Evolutionary conservation across 2,113 vertebrate species (phyloP).

Genomic region (Odontesthes bonariensis): DNA sequence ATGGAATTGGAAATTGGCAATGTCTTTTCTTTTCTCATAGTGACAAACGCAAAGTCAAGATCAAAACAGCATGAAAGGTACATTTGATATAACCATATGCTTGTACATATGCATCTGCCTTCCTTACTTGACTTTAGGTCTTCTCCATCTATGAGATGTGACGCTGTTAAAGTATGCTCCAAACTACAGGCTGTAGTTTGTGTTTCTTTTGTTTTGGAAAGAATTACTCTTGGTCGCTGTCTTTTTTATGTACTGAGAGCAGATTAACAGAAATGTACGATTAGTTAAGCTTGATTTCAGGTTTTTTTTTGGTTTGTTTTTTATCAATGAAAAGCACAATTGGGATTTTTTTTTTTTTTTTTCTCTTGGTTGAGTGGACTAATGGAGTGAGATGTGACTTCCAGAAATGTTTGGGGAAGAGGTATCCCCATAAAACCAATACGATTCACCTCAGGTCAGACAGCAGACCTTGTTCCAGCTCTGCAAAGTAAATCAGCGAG

Average conservation of each 20-base stretch:
- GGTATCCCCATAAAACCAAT: not conserved
- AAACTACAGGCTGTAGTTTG: not conserved
- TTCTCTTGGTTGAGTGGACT: not conserved
- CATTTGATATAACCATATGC: not conserved
- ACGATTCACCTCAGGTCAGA: constrained; percentile 1
- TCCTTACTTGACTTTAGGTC: not conserved
- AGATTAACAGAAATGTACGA: constrained; percentile 1
- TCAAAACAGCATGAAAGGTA: not conserved
- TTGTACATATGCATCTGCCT: not conserved
- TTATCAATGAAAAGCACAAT: not conserved
- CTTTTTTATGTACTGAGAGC: not conserved
- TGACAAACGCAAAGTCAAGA: constrained; percentile 16
- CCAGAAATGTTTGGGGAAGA: not conserved
- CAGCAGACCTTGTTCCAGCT: constrained; percentile 65
- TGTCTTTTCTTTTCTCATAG: constrained; percentile 34
- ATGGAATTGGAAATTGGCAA: constrained; percentile 14
- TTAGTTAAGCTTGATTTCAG: constrained; percentile 1
- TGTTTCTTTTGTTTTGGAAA: not conserved
- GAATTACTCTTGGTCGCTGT: not conserved
- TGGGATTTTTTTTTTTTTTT: not conserved
- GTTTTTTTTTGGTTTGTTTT: not conserved
- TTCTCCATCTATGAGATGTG: not conserved
- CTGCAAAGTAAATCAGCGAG: constrained; percentile 45
- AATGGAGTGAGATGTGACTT: not conserved
- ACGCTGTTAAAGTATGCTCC: not conserved